Conservation (phyloP, 2,888 invertebrate species). For the Ischnus inquisitorius region DNA sequence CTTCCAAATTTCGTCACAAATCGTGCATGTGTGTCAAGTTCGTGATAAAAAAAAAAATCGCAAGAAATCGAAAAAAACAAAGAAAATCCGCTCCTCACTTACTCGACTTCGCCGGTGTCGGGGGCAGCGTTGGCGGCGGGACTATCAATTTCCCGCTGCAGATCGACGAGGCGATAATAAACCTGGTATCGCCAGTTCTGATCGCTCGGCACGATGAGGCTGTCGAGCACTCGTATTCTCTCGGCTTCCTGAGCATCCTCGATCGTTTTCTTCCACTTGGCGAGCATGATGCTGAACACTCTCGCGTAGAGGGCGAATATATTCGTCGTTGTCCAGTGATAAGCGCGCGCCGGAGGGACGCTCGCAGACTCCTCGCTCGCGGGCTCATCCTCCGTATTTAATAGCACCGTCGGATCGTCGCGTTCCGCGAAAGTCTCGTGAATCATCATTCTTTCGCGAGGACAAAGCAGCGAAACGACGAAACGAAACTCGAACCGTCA, state of each 20-base stretch:
- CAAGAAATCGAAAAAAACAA: not conserved
- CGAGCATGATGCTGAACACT: constrained; percentile 88
- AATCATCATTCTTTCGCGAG: not conserved
- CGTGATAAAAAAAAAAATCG: too few relatives aligned
- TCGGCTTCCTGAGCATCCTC: constrained; percentile 72
- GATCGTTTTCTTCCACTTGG: constrained; percentile 82
- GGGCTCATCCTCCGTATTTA: not conserved
- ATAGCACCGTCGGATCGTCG: not conserved
- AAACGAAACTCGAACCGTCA: not conserved
- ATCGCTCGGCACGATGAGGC: constrained; percentile 90
- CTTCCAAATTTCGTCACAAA: constrained; percentile 14
- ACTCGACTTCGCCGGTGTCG: constrained; percentile 50
- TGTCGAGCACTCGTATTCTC: constrained; percentile 85
- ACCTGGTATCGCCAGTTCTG: constrained; percentile 89
- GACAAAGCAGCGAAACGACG: not conserved
- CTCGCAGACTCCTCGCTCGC: not conserved
- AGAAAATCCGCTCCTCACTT: constrained; percentile 14
- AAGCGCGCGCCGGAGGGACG: not conserved
- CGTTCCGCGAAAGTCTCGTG: not conserved
- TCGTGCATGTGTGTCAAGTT: too few relatives aligned
- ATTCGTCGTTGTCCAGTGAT: constrained; percentile 86
- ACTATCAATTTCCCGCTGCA: constrained; percentile 87
- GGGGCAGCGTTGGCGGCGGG: constrained; percentile 22
- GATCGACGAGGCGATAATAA: constrained; percentile 89
- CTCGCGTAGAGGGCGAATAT: constrained; percentile 90